Base-by-base conservation (phyloP, 2,797 vertebrate genomes). In the Cynopterus sphinx region DNA sequence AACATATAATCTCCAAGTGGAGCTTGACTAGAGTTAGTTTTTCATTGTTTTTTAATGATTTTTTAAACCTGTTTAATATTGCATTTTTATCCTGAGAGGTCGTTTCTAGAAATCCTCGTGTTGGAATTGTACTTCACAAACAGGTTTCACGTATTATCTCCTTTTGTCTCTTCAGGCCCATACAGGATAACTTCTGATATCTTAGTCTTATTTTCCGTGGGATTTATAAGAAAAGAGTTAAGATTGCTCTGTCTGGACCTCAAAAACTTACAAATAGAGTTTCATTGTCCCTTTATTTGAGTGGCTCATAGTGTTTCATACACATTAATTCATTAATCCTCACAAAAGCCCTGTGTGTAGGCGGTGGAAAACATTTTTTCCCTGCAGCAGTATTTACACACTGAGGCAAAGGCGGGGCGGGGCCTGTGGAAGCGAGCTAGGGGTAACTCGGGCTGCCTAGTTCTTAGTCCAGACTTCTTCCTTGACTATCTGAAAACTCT, bases 281-380 rank as follows among this genome's bases (percentile, higher is more conserved):
- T 94, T 94, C 81, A 88, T 91, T 96, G 93, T 96, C 39, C 49
- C 41, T 81, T 83, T 91, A 55, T 93, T 90, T 96, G 92, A 97
- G 94, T 85, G 90, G 85, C 39, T 92, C 82, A 13, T 68, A 51
- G 81, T 86, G 89, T 79, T 95, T 96, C 85, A 67, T 83, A 19
- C 65, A 75, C 57, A 93, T 95, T 91, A 92, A 95, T 95, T 93
- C 93, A 89, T 89, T 78, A 94, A 94, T 43, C 57, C 24, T 94
- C 68, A 51, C 85, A 51, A 86, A 84, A 92, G 53, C 24, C 49
- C 93, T 86, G 49, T 57, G 77, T 90, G 95, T 96, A 82, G 96
- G 95, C 83, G 49, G 92, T 57, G 88, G 65, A 87, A 95, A 96
- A 82, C 84, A 95, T 90, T 91, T 78, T 88, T 87, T 19, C 81